Base-by-base conservation (phyloP, 2,888 invertebrate species). In the Unio delphinus region DNA sequence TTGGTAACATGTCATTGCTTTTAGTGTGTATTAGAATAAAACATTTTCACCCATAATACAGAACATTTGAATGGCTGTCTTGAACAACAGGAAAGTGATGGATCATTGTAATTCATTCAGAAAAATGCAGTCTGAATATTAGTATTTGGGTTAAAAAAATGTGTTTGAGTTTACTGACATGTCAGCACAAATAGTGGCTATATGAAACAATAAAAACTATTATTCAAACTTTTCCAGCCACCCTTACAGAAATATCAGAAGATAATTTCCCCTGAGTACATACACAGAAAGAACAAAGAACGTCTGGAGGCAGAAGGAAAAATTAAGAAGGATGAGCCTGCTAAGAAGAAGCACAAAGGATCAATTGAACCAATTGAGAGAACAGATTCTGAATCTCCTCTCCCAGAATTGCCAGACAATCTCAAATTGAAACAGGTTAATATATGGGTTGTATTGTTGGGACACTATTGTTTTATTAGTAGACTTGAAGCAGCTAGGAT, bases 231-330 rank as follows among this genome's bases (percentile, higher is more conserved):
- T 69, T 72, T 76, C 15, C 78, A 89, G 89, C 88, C 88, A 28
- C 80, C 82, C 62, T 80, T 89, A 28, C 85, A 88, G 68, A 85
- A 83, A 67, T 84, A 85, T 73, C 89, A 89, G 71, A 81, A 83
- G 34, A 69, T 79, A 59, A 88, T 88, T 70, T 77, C 82, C 45
- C 88, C 89, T 58, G 83, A 83, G 45, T 88, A 80, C 68, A 88
- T 89, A 61, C 88, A 88, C 59, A 77, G 78, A 60, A 81, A 76
- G 68, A 86, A 87, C 67, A 74, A 75, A 55, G 83, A 88, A 66
- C 77, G 78, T 65, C 72, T 87, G 15, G 84, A 82, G 58, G 75
- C 82, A 23, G 79, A 84, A 56, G 79, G 82, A n/a, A 76, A 75
- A 65, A 54, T 74, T 1, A 72, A 70, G 1, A 70, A 69, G 58